Evolutionary conservation across 1,140 invertebrate genomes (phyloP).

Genomic region (Latrodectus geometricus): DNA sequence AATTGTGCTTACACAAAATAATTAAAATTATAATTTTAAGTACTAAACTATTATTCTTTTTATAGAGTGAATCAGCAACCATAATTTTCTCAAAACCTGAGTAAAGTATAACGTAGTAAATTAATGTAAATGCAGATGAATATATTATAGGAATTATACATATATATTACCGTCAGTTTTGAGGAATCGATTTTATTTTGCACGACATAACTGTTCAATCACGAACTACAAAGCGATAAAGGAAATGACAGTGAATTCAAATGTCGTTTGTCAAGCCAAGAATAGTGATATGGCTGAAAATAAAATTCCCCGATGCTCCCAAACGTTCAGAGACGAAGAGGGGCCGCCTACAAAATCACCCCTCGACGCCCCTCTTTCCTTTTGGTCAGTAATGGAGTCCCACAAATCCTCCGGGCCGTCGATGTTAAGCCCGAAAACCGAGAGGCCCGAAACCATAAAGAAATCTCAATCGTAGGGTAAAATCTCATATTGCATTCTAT

Average conservation of each 20-base stretch:
- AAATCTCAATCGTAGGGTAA: neutral
- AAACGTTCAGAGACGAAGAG: neutral
- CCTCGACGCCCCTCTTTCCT: neutral
- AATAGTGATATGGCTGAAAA: conserved; percentile 28
- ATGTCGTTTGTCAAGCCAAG: conserved; percentile 5
- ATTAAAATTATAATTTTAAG: too few relatives aligned
- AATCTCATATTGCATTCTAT: too few relatives aligned
- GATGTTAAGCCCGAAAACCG: conserved; percentile 37
- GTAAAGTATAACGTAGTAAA: too few relatives aligned
- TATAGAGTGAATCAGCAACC: too few relatives aligned
- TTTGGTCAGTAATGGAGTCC: conserved; percentile 51
- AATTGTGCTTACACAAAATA: too few relatives aligned
- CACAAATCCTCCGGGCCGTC: conserved; percentile 58
- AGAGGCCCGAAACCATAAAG: conserved; percentile 36
- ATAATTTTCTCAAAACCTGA: too few relatives aligned
- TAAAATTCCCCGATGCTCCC: conserved; percentile 14
- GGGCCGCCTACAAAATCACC: conserved; percentile 15
- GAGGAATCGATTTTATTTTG: too few relatives aligned
- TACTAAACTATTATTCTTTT: too few relatives aligned
- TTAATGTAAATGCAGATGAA: too few relatives aligned
- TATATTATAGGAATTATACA: too few relatives aligned
- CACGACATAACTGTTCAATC: too few relatives aligned
- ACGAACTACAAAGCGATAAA: neutral
- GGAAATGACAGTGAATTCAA: conserved; percentile 25
- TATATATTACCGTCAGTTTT: too few relatives aligned